Conservation (phyloP, 2,113 vertebrate genomes). For the Paramisgurnus dabryanus region DNA sequence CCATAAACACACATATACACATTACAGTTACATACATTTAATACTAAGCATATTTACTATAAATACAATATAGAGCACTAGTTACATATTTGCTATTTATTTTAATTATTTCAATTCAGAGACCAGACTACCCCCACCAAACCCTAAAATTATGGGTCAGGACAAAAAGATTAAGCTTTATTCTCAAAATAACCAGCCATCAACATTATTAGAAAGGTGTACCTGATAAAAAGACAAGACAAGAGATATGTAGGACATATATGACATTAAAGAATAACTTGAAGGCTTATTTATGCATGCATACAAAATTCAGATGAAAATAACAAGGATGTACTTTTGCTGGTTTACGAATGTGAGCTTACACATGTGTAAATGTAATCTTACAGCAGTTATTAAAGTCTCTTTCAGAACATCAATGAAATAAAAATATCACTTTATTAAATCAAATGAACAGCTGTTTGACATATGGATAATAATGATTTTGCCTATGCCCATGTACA, state of each 20-base stretch:
- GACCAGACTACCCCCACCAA: constrained; percentile 57
- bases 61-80: background rate
- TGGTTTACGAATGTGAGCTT: too few relatives aligned
- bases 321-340: background rate
- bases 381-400: too few relatives aligned
- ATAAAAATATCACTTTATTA: too few relatives aligned
- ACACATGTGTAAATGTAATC: too few relatives aligned
- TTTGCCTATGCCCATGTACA: background rate
- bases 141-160: constrained; percentile 59
- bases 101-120: constrained; percentile 61
- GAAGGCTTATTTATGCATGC: background rate
- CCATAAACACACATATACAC: background rate
- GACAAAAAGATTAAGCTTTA: constrained; percentile 58
- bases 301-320: background rate
- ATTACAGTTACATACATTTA: background rate
- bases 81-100: background rate
- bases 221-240: constrained; percentile 9
- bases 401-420: too few relatives aligned
- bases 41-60: too few relatives aligned
- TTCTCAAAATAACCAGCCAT: constrained; percentile 39
- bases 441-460: background rate
- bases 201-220: constrained; percentile 33
- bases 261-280: background rate
- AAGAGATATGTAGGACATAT: too few relatives aligned
- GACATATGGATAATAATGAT: too few relatives aligned